Evolutionary conservation across 2,888 invertebrate genomes (phyloP).

Genomic region (Sinelater perroti): DNA sequence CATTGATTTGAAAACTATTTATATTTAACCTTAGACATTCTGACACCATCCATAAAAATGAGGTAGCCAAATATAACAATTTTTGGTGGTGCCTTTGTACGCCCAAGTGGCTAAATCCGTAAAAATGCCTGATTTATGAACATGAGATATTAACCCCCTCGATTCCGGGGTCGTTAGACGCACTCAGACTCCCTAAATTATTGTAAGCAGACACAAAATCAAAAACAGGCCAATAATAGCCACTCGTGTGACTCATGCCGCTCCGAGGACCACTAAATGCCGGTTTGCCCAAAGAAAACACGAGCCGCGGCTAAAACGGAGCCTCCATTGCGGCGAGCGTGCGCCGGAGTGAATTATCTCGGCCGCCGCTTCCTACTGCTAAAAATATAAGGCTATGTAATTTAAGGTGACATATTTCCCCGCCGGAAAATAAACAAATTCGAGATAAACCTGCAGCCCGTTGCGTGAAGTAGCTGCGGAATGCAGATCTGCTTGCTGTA

Average conservation of each 20-base stretch:
- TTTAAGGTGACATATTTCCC: constrained; percentile 20
- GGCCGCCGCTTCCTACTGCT: constrained; percentile 14
- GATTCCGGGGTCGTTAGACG: too few species aligned
- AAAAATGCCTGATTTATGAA: too few species aligned
- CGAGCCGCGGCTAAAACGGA: constrained; percentile 1
- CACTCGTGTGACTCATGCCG: constrained; percentile 3
- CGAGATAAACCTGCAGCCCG: constrained; percentile 12
- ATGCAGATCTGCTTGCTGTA: constrained; percentile 7
- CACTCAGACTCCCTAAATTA: too few species aligned
- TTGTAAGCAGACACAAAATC: constrained; percentile 2
- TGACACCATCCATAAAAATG: too few species aligned
- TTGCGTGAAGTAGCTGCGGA: constrained; percentile 14
- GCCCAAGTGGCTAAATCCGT: too few species aligned
- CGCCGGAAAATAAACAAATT: constrained; percentile 23
- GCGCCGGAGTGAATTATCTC: constrained; percentile 11
- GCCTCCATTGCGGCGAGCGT: constrained; percentile 5
- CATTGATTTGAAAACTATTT: too few species aligned
- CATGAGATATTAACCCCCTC: too few species aligned
- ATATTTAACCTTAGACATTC: too few species aligned
- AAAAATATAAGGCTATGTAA: constrained; percentile 25
- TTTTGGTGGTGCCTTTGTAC: too few species aligned
- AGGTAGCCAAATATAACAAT: too few species aligned
- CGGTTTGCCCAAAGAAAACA: neutral
- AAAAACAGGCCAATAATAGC: constrained; percentile 7
- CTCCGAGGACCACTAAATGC: neutral